A percentile compares a stretch with the other conserved stretches of the same genome.
Evolutionary conservation across 2,888 invertebrate genomes (phyloP).

Genomic region (Pilophorus perplexus): DNA sequence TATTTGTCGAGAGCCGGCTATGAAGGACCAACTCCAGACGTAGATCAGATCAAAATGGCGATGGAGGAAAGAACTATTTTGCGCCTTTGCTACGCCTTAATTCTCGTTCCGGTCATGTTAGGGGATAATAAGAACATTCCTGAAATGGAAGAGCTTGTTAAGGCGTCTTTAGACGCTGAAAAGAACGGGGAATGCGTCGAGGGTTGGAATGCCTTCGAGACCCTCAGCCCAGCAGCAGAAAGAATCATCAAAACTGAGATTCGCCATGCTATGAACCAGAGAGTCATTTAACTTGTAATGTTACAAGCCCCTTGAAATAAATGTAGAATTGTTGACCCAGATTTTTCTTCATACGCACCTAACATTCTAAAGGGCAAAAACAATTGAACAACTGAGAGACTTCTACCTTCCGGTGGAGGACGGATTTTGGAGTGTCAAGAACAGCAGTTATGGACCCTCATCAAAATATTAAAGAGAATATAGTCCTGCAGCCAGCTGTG

Average conservation of each 20-base stretch:
- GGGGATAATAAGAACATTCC: conserved; percentile 17
- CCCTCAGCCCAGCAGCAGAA: background rate
- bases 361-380: too few relatives aligned
- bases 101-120: conserved; percentile 1
- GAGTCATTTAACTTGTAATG: background rate
- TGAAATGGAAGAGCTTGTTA: conserved; percentile 22
- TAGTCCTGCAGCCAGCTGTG: too few relatives aligned
- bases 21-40: background rate
- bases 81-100: background rate
- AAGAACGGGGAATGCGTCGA: background rate
- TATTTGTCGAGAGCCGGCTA: background rate
- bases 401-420: too few relatives aligned
- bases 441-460: too few relatives aligned
- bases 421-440: too few relatives aligned
- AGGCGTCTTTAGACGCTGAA: background rate
- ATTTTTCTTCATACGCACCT: too few relatives aligned
- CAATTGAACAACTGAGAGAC: too few relatives aligned
- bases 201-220: background rate
- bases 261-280: background rate
- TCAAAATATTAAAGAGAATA: too few relatives aligned
- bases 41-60: background rate
- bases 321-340: too few relatives aligned
- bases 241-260: background rate
- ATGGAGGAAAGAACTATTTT: background rate
- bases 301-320: too few relatives aligned